These are phyloP conservation scores for Scomber scombrus DNA, from an alignment of 2,113 vertebrate genomes.

Conservation along the genomic window DNA sequence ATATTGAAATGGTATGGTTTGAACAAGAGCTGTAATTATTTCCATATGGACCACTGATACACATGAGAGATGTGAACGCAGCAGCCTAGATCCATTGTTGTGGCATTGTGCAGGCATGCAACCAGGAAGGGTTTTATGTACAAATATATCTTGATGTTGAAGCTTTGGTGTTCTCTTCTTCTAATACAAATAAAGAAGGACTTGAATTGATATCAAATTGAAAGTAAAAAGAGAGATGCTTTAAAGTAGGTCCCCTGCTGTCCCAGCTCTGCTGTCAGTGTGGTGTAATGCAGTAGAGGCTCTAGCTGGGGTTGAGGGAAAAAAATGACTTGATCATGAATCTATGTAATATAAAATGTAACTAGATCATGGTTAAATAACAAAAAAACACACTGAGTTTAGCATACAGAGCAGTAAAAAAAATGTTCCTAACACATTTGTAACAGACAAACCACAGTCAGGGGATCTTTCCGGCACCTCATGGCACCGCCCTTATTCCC, in stretches of 20 bases:
- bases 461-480: conserved; percentile 34
- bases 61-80: conserved; percentile 12
- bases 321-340: conserved; percentile 22
- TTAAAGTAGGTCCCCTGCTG: conserved; percentile 1
- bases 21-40: conserved; percentile 36
- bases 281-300: background rate
- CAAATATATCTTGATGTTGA: conserved; percentile 22
- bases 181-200: conserved; percentile 30
- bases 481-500: conserved; percentile 62
- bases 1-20: conserved; percentile 20
- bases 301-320: background rate
- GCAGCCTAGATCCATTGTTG: background rate
- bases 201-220: conserved; percentile 11
- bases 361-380: conserved; percentile 46
- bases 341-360: conserved; percentile 55
- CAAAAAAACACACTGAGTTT: conserved; percentile 7
- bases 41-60: conserved; percentile 3
- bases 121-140: conserved; percentile 6
- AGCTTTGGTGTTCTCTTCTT: background rate
- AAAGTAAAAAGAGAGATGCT: conserved; percentile 1
- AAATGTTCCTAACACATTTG: conserved; percentile 28
- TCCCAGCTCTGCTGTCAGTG: conserved; percentile 27
- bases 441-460: conserved; percentile 29
- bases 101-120: background rate
- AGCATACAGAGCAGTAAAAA: conserved; percentile 22